A percentile compares a stretch with the other conserved stretches of the same genome.
phyloP scores from a whole-genome alignment of 2,888 invertebrate species.

The Rhaphigaster nebulosa region DNA sequence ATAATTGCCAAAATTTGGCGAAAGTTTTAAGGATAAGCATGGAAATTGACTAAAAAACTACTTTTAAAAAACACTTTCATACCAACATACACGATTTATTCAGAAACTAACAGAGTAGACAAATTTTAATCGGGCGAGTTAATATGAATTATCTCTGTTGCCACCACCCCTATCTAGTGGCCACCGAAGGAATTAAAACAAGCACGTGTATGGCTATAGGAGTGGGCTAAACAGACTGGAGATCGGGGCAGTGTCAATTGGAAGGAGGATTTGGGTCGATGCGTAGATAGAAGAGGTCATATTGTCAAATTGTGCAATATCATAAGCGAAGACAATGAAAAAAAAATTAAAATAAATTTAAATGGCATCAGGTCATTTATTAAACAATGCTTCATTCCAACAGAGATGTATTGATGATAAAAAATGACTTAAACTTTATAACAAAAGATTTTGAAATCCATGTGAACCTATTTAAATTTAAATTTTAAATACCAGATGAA shows the following conservation, averaged over 20 bases:
- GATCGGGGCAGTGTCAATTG: not conserved
- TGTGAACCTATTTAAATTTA: not conserved
- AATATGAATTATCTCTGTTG: not conserved
- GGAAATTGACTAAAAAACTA: no score
- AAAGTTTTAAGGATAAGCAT: no score
- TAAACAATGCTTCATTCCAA: no score
- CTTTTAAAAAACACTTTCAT: no score
- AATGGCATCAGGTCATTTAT: no score
- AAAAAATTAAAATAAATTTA: not conserved
- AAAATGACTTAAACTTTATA: not conserved
- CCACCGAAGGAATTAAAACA: not conserved
- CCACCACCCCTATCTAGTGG: not conserved
- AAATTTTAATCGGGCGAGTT: no score
- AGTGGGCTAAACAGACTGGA: not conserved
- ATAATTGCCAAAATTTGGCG: no score
- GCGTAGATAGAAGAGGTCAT: not conserved
- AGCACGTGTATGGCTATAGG: not conserved
- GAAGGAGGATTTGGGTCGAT: not conserved
- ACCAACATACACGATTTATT: no score
- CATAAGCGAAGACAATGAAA: not conserved
- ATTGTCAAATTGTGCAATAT: no score
- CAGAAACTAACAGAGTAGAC: no score
- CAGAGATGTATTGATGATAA: not conserved
- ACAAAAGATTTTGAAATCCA: not conserved
- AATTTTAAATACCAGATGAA: not conserved